Evolutionary conservation across 2,888 invertebrate genomes (phyloP).

Genomic region (Chouioia cunea): DNA sequence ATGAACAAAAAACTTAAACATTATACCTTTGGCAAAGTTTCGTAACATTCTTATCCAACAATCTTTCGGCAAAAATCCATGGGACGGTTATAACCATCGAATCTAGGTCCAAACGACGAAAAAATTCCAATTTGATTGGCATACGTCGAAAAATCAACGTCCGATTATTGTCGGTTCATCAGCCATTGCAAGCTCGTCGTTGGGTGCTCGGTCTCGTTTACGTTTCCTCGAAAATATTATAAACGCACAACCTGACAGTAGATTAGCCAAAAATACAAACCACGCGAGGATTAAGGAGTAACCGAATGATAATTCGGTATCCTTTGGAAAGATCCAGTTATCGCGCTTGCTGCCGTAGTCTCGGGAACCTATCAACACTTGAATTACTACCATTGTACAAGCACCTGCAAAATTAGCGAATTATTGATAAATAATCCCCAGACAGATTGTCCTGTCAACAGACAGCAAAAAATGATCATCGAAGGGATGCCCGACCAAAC

Average conservation of each 20-base stretch:
- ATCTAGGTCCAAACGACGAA: too few relatives aligned
- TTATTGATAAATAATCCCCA: too few relatives aligned
- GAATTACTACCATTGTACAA: conserved; percentile 84
- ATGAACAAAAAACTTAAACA: too few relatives aligned
- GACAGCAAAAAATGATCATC: too few relatives aligned
- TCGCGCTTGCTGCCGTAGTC: conserved; percentile 79
- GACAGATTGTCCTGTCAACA: too few relatives aligned
- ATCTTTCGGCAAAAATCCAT: too few relatives aligned
- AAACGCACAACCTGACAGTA: conserved; percentile 79
- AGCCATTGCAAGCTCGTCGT: conserved; percentile 86
- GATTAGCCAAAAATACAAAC: conserved; percentile 80
- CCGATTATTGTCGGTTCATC: conserved; percentile 86
- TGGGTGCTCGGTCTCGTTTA: conserved; percentile 86
- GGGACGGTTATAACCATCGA: too few relatives aligned
- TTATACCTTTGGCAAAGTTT: too few relatives aligned
- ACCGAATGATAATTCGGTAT: conserved; percentile 78
- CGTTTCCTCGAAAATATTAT: conserved; percentile 86
- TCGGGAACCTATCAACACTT: conserved; percentile 82
- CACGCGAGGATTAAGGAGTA: conserved; percentile 82
- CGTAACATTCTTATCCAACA: too few relatives aligned
- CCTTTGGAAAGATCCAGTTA: conserved; percentile 76
- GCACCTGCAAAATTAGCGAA: conserved; percentile 72
- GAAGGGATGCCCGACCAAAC: too few relatives aligned
- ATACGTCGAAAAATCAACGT: conserved; percentile 51
- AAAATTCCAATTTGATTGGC: too few relatives aligned